phyloP scores from a whole-genome alignment of 2,797 vertebrate species.

The Micropoecilia bifurca region DNA sequence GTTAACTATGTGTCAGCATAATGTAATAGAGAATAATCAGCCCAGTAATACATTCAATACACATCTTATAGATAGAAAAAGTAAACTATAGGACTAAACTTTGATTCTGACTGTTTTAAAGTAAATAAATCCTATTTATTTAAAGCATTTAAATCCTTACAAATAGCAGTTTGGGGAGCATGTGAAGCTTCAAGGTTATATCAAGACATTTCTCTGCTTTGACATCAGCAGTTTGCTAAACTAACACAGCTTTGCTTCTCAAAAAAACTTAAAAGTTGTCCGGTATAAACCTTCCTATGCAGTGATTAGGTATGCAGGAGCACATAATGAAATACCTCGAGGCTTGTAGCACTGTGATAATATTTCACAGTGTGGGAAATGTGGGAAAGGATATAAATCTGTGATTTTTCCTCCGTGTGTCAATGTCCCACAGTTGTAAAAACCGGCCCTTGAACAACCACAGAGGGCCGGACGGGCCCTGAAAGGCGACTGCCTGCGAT shows the following conservation, averaged over 20 bases:
- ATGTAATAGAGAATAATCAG: background rate
- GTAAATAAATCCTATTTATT: background rate
- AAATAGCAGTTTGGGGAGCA: background rate
- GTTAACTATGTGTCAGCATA: background rate
- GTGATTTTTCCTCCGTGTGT: background rate
- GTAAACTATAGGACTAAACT: background rate
- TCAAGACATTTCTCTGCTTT: background rate
- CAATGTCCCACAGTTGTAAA: slow-evolving; percentile 7
- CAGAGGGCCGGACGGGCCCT: slow-evolving; percentile 8
- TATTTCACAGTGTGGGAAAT: slow-evolving; percentile 14
- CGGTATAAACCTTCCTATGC: background rate
- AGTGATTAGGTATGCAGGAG: background rate
- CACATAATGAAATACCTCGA: background rate
- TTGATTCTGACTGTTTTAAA: background rate
- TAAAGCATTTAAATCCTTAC: background rate
- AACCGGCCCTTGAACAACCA: slow-evolving; percentile 1
- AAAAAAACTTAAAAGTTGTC: background rate
- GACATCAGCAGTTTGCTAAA: background rate
- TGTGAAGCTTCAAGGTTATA: background rate
- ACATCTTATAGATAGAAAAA: background rate
- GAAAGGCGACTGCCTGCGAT: background rate
- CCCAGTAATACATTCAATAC: background rate
- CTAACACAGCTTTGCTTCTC: background rate
- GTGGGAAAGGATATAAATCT: background rate
- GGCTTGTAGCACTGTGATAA: slow-evolving; percentile 5